Evolutionary conservation across 30 jellyfish, hydroid and myxozoan genomes (phyloP), one percentile per base, ranked within the genome.

Genomic region (Hydra vulgaris): DNA sequence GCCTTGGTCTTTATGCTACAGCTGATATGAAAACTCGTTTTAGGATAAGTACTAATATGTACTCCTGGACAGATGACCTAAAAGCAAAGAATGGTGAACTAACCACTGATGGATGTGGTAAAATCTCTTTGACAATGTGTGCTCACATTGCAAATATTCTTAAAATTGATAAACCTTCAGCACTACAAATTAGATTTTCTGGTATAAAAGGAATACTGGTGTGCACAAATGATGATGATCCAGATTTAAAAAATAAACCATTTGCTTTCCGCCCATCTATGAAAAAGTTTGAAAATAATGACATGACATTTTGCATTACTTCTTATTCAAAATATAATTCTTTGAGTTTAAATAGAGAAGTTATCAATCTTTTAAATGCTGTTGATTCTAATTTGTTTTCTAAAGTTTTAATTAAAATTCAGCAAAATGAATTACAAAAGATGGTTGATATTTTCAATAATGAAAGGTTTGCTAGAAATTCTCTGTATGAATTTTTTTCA

Each of bases 91-190:
- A 88, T 66, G 93, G 89, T 18, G 89, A 77, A 18, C 22, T 83
- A 17, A 83, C 83, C 77, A 88, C 96, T 26, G 96, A 88, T 72
- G 96, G 96, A 17, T 82, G 86, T 71, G 96, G 96, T n/a, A 88
- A 82, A 79, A 74, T 88, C 25, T 82, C 93, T 19, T 78, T 8
- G 19, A 23, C 85, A 15, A 21, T 82, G 76, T 83, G 86, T 1
- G 25, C 56, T 8, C 73, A 80, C 52, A 73, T 88, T 18, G 76
- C 83, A 1, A 74, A 72, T n/a, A 55, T 26, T 24, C 79, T 88
- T 27, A 77, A 54, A 8, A 26, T 80, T 18, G 89, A 56, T 0
- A 88, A 26, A 17, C 96, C 93, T 1, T 83, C 95, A 21, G 94
- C 95, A 23, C 76, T 79, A 25, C 96, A 88, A 67, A 79, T 88